These are phyloP conservation scores for Lateolabrax maculatus DNA, from an alignment of 2,797 vertebrate species.

Conservation along the genomic window DNA sequence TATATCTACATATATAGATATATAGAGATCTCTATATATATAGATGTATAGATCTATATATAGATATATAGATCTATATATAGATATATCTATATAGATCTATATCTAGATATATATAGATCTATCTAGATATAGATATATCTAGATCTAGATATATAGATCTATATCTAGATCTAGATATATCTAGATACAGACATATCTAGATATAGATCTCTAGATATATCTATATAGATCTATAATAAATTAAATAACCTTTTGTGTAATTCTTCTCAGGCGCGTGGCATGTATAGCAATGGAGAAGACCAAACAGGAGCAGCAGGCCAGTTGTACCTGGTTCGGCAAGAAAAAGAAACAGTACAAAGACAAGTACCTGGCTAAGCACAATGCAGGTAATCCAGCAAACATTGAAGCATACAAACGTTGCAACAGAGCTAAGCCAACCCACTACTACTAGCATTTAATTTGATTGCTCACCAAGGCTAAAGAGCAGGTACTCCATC, in stretches of 20 bases:
- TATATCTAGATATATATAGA: too few species aligned
- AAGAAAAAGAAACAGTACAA: constrained; percentile 99
- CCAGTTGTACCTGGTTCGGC: constrained; percentile 99
- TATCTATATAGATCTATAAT: too few species aligned
- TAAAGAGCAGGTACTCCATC: neutral
- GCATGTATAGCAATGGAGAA: constrained; percentile 99
- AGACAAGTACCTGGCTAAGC: constrained; percentile 99
- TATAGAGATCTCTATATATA: too few species aligned
- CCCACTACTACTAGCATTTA: neutral
- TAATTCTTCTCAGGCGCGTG: constrained; percentile 89
- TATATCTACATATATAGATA: too few species aligned
- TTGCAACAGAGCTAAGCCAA: neutral
- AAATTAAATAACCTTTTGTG: neutral
- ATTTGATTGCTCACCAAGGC: neutral
- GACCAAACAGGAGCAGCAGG: constrained; percentile 99
- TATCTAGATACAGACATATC: too few species aligned
- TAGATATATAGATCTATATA: too few species aligned
- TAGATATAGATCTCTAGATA: too few species aligned
- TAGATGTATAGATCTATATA: too few species aligned
- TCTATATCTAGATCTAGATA: too few species aligned
- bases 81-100: too few species aligned
- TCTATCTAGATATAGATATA: too few species aligned
- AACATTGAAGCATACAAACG: accelerated
- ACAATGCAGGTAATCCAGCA: constrained; percentile 92
- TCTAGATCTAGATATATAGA: too few species aligned